Evolutionary conservation across 2,113 vertebrate species (phyloP).

Genomic region (Podiceps cristatus): DNA sequence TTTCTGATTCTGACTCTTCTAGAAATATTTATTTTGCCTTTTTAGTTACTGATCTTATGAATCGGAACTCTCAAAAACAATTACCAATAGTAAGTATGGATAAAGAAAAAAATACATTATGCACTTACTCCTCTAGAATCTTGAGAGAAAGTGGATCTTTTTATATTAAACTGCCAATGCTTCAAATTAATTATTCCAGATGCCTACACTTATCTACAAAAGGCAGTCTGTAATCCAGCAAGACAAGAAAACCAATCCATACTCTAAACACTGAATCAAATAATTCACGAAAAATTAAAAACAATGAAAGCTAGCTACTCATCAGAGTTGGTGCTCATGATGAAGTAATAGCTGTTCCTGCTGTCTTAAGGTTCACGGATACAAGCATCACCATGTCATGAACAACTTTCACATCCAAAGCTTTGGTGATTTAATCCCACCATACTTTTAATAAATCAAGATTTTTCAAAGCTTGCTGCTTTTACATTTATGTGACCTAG

Average conservation of each 20-base stretch:
- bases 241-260: not conserved
- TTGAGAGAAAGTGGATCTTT: not conserved
- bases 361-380: not conserved
- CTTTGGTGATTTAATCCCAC: not conserved
- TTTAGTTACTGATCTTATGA: not conserved
- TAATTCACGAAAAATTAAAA: not conserved
- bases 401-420: not conserved
- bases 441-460: not conserved
- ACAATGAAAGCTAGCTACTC: not conserved
- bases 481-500: not conserved
- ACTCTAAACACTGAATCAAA: not conserved
- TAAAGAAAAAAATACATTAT: not conserved
- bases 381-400: not conserved
- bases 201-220: not conserved
- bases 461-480: not conserved
- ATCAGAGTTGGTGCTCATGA: not conserved
- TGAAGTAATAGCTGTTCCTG: not conserved
- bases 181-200: not conserved
- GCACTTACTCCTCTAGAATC: not conserved
- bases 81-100: not conserved
- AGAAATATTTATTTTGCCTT: not conserved
- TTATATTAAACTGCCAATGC: not conserved
- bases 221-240: not conserved
- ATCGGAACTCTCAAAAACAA: not conserved
- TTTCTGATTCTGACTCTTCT: not conserved